Percentiles rank a stretch among this genome's conserved stretches.
Conservation (phyloP, 2,113 vertebrate genomes). For the Triplophysa siluroides region DNA sequence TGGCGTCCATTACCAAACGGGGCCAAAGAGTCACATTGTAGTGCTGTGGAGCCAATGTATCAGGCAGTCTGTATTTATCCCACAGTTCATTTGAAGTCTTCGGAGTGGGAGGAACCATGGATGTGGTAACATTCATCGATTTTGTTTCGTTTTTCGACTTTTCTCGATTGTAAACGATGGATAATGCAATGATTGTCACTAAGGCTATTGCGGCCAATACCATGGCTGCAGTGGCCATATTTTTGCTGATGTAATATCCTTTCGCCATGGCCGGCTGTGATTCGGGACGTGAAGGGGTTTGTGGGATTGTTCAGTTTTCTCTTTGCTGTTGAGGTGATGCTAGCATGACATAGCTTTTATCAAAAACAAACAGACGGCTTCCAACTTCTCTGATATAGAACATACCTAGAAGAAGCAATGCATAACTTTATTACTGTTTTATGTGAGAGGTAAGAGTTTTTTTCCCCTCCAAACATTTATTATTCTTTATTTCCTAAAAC, state of each 20-base stretch:
- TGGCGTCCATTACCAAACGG: constrained; percentile 55
- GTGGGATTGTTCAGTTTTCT: background rate
- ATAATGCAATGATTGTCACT: constrained; percentile 82
- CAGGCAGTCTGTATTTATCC: constrained; percentile 83
- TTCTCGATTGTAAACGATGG: constrained; percentile 81
- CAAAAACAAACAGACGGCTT: background rate
- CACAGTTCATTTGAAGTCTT: constrained; percentile 65
- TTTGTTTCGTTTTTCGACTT: constrained; percentile 65
- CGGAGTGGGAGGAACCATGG: background rate
- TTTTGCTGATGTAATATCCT: constrained; percentile 86
- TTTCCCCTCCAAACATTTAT: too few relatives aligned
- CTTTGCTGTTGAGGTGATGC: constrained; percentile 10
- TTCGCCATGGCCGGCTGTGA: constrained; percentile 78
- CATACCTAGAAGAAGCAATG: constrained; percentile 25
- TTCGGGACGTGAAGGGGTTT: constrained; percentile 9
- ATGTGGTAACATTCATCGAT: background rate
- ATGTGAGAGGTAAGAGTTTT: too few relatives aligned
- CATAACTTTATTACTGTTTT: background rate
- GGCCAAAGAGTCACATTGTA: constrained; percentile 85
- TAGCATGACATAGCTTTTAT: constrained; percentile 15
- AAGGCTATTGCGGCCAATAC: constrained; percentile 69
- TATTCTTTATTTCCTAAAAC: too few relatives aligned
- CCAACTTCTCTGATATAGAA: background rate
- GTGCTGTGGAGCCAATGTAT: constrained; percentile 67
- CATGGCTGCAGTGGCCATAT: constrained; percentile 69